phyloP scores from a whole-genome alignment of 2,797 vertebrate genomes.

The Forpus xanthops region DNA sequence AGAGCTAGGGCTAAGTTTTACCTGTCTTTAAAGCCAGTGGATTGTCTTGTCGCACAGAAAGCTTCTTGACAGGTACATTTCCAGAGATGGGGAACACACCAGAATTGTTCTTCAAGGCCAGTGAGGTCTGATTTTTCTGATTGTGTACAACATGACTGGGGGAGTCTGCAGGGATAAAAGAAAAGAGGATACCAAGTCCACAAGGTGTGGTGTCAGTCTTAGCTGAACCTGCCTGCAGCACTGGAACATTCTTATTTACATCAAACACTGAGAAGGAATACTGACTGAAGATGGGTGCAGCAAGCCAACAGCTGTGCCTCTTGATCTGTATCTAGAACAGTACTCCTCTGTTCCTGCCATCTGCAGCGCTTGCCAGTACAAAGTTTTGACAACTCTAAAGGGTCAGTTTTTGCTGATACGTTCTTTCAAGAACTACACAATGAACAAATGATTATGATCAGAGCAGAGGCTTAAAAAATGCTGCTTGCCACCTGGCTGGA shows the following conservation, averaged over 20 bases:
- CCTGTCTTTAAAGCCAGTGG: conserved; percentile 50
- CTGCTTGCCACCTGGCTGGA: not conserved
- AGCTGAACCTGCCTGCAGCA: not conserved
- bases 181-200: not conserved
- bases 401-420: not conserved
- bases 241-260: not conserved
- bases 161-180: conserved; percentile 75
- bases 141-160: conserved; percentile 78
- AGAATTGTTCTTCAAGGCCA: conserved; percentile 67
- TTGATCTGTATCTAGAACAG: not conserved
- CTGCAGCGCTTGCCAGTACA: not conserved
- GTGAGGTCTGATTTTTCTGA: conserved; percentile 72
- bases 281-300: not conserved
- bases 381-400: not conserved
- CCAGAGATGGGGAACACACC: conserved; percentile 56
- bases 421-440: not conserved
- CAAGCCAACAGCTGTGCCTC: not conserved
- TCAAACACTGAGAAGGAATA: not conserved
- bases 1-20: not conserved
- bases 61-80: not conserved
- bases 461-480: not conserved
- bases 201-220: not conserved
- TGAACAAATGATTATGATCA: not conserved
- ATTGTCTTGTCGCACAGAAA: not conserved
- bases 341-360: not conserved